Evolutionary conservation across 2,888 invertebrate genomes (phyloP), one percentile per base, ranked within the genome.

Genomic region (Geophilus truncorum): DNA sequence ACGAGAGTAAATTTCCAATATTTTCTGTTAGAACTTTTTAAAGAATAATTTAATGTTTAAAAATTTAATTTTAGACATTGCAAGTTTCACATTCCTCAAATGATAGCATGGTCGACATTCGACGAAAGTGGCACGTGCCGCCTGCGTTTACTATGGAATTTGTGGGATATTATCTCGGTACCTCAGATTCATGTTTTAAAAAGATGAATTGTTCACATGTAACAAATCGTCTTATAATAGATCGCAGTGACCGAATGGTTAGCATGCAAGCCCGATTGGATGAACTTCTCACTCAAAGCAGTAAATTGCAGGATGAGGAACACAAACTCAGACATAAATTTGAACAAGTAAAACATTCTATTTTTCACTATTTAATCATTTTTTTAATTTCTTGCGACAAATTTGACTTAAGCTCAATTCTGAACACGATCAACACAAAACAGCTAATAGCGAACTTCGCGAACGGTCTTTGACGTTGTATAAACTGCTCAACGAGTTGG

Each of bases 131-230:
- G 94, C 95, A 97, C 87, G 93, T 97, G 82, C 92, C 95, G 0
- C 96, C 97, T 0, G 96, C 97, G 0, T 95, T 98, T 86, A 95
- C 94, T 77, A 94, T 96, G 0, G 97, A 97, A 87, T 98, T 96
- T 86, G 93, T 97, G 78, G 95, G 94, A 0, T 98, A 98, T 87
- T 97, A 95, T 86, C 88, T 96, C 81, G 87, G 88, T 88, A 83
- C n/a, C n/a, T n/a, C n/a, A n/a, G n/a, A n/a, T n/a, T n/a, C n/a
- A n/a, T n/a, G n/a, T n/a, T n/a, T n/a, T n/a, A n/a, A n/a, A n/a
- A n/a, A n/a, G n/a, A n/a, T n/a, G n/a, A n/a, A n/a, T n/a, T n/a
- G n/a, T n/a, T n/a, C n/a, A n/a, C n/a, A n/a, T n/a, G n/a, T n/a
- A n/a, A n/a, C n/a, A n/a, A n/a, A n/a, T n/a, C n/a, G n/a, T n/a